A percentile compares a stretch with the other conserved stretches of the same genome.
Conservation (phyloP, 2,113 vertebrate genomes). For the Donacobius atricapilla region DNA sequence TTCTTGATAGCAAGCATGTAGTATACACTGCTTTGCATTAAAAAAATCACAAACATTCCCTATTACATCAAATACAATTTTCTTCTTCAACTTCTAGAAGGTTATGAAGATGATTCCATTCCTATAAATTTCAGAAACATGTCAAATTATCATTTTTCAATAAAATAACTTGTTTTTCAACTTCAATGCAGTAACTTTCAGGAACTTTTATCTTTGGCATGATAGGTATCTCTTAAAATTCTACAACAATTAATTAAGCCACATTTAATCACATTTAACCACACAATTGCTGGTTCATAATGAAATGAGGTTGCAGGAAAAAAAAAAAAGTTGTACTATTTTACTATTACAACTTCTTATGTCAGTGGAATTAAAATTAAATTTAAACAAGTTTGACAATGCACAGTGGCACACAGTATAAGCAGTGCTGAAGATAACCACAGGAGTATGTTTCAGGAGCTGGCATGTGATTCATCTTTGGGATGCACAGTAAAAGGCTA, state of each 20-base stretch:
- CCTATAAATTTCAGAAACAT: not conserved
- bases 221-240: not conserved
- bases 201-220: not conserved
- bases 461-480: not conserved
- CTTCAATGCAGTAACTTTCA: not conserved
- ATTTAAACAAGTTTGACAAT: not conserved
- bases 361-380: not conserved
- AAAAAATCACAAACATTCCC: not conserved
- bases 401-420: not conserved
- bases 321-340: not conserved
- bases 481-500: not conserved
- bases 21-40: not conserved
- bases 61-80: conserved; percentile 20
- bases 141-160: not conserved
- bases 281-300: conserved; percentile 37
- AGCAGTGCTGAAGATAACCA: not conserved
- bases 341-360: not conserved
- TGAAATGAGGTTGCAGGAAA: not conserved
- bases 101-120: not conserved
- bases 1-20: not conserved
- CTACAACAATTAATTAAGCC: not conserved
- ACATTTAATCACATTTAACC: conserved; percentile 51
- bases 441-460: not conserved
- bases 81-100: not conserved
- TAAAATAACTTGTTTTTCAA: not conserved